phyloP scores from a whole-genome alignment of 2,888 invertebrate species.

The Myopa tessellatipennis region DNA sequence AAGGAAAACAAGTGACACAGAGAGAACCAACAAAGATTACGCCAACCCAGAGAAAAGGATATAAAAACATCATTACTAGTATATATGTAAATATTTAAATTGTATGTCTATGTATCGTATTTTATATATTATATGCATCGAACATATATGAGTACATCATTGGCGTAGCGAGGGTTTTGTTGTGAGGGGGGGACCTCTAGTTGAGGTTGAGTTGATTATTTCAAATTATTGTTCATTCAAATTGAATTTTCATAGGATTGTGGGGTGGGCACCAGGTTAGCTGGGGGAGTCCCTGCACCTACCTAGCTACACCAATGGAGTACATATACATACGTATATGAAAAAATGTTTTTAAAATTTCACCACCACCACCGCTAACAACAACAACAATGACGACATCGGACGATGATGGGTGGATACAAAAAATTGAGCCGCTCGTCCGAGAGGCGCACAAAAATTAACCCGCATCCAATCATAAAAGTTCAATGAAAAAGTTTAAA shows the following conservation, averaged over 20 bases:
- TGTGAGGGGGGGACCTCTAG: no score
- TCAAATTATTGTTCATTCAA: no score
- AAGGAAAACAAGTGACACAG: background rate
- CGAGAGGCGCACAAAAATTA: slow-evolving; percentile 21
- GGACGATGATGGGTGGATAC: slow-evolving; percentile 27
- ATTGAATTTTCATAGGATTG: no score
- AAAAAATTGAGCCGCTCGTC: slow-evolving; percentile 2
- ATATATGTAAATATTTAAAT: slow-evolving; percentile 6
- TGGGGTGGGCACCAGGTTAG: no score
- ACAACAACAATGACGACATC: background rate
- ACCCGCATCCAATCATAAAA: slow-evolving; percentile 38
- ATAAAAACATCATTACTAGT: slow-evolving; percentile 1
- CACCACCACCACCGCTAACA: background rate
- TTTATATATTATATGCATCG: no score
- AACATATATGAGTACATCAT: background rate
- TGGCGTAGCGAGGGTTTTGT: no score
- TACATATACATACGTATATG: background rate
- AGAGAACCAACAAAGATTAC: slow-evolving; percentile 5
- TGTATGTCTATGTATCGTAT: no score
- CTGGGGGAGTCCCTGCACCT: no score
- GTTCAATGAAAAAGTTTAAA: slow-evolving; percentile 27
- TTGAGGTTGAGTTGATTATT: no score
- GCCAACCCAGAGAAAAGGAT: no score
- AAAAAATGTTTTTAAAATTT: slow-evolving; percentile 21
- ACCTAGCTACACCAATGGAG: background rate